Evolutionary conservation across 2,113 vertebrate genomes (phyloP).

Genomic region (Sorex fumeus): DNA sequence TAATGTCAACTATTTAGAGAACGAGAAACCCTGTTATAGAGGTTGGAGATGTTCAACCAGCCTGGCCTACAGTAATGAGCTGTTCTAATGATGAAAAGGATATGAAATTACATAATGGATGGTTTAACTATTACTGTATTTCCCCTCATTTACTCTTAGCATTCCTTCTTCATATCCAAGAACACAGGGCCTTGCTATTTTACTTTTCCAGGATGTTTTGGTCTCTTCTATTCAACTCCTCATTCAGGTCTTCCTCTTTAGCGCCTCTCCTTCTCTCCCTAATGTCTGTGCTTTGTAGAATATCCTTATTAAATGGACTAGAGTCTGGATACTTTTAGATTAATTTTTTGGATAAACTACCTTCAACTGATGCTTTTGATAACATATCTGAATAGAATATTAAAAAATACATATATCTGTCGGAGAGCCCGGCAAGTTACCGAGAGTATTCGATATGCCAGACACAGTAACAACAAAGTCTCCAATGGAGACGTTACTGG

Average conservation of each 20-base stretch:
- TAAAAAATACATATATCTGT: no score
- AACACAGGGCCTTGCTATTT: background rate
- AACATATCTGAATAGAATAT: background rate
- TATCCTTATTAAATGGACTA: conserved; percentile 38
- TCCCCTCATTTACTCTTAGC: background rate
- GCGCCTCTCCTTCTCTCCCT: background rate
- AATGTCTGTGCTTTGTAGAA: background rate
- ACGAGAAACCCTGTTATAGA: background rate
- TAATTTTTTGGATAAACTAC: conserved; percentile 52
- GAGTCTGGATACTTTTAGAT: conserved; percentile 13
- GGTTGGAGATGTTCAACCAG: background rate
- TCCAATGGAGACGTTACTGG: no score
- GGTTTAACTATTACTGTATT: background rate
- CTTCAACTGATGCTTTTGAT: conserved; percentile 37
- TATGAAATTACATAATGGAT: background rate
- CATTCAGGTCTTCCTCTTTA: background rate
- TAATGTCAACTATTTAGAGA: background rate
- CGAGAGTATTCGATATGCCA: no score
- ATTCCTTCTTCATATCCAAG: background rate
- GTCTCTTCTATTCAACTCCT: background rate
- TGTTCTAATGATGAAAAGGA: background rate
- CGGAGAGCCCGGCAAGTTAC: no score
- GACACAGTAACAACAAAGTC: no score
- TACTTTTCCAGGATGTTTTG: background rate
- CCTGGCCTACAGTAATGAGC: background rate